phyloP scores from a whole-genome alignment of 2,888 invertebrate genomes.

The Epiblema foenella region DNA sequence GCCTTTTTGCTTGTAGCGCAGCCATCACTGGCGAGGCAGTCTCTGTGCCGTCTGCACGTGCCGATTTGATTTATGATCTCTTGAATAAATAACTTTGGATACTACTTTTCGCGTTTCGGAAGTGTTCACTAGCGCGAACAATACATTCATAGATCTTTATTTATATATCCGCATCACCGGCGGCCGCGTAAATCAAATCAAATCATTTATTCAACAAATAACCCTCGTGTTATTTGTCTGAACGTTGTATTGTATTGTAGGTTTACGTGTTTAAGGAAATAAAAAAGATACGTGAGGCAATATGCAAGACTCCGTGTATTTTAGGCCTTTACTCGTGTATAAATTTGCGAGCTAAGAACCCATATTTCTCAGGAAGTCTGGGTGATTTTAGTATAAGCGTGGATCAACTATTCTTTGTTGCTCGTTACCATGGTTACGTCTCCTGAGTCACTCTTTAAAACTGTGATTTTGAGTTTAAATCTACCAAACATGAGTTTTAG shows the following conservation, averaged over 20 bases:
- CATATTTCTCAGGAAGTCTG: background rate
- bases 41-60: conserved; percentile 68
- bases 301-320: background rate
- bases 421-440: too few species aligned
- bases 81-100: conserved; percentile 75
- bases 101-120: conserved; percentile 53
- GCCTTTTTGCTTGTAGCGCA: conserved; percentile 44
- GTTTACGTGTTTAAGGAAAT: conserved; percentile 29
- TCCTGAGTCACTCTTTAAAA: too few species aligned
- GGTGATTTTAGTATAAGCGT: too few species aligned
- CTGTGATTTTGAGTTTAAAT: too few species aligned
- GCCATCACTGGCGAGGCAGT: conserved; percentile 55
- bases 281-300: conserved; percentile 38
- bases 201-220: conserved; percentile 40
- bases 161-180: conserved; percentile 26
- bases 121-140: conserved; percentile 35
- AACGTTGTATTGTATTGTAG: conserved; percentile 34
- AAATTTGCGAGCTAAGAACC: background rate
- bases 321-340: background rate
- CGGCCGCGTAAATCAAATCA: conserved; percentile 51
- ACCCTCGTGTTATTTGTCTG: conserved; percentile 28
- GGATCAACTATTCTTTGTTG: too few species aligned
- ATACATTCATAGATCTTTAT: conserved; percentile 34
- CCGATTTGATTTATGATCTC: conserved; percentile 76
- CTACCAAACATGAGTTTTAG: too few species aligned